Base-by-base conservation (phyloP, 1,140 invertebrate genomes). In the Mya arenaria region DNA sequence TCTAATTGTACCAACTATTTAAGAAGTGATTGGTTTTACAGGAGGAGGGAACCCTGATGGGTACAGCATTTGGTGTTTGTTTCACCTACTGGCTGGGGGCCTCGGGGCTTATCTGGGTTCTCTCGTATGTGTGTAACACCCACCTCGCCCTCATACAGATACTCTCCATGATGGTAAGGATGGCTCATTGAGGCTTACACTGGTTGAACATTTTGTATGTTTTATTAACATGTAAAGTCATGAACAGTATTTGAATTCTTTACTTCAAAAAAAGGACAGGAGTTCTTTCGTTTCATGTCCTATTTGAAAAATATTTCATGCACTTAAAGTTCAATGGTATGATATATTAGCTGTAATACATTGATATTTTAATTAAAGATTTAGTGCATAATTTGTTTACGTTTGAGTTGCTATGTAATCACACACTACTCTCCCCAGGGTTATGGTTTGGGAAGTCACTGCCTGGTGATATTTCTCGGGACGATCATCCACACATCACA, bases 41-140 rank as follows among this genome's bases (percentile, higher is more conserved):
- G 92, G 87, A 93, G 83, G 93, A 93, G 84, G 93, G 93, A 6
- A 93, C 93, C 56, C 83, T 93, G 72, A 93, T 93, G 89, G 93
- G 93, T 4, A 92, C 92, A 66, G 92, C 92, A 4, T 92, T 93
- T 88, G 91, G 89, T 36, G 89, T 92, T 6, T 93, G 92, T 85
- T 93, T 93, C 86, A 89, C 89, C 2, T 93, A 93, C 83, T 93
- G 93, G 93, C 78, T 93, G 28, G 92, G 93, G 4, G 85, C 87
- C 0, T 90, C 92, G 37, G 82, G 83, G 37, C 75, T 93, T 13
- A 66, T 92, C 0, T 93, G 89, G 89, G 85, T 92, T 8, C 71
- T 93, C 15, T 86, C 89, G 0, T 93, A 92, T 78, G 84, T 93
- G 0, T 92, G 91, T 79, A 93, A 92, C 84, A 88, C 92, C 41